These are phyloP conservation scores for Channa striata DNA, from an alignment of 2,797 vertebrate species.

Conservation along the genomic window DNA sequence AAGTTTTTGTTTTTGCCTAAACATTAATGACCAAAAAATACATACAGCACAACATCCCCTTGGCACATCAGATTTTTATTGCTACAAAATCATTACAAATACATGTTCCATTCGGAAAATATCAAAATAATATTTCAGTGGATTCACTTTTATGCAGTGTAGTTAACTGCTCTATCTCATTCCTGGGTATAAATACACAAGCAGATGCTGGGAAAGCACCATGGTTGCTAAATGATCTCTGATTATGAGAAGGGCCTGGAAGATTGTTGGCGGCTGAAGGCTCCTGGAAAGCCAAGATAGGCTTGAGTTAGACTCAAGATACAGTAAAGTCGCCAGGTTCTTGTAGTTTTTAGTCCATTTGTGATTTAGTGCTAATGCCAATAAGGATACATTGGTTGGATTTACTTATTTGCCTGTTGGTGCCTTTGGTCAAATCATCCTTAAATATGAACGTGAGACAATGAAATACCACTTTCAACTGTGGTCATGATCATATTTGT, in stretches of 20 bases:
- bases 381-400: neutral
- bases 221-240: constrained; percentile 75
- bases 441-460: neutral
- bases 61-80: neutral
- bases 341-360: neutral
- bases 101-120: neutral
- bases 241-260: constrained; percentile 76
- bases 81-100: neutral
- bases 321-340: constrained; percentile 61
- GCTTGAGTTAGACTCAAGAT: constrained; percentile 48
- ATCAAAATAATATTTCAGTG: neutral
- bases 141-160: constrained; percentile 34
- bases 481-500: constrained; percentile 40
- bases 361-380: neutral
- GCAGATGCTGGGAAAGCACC: constrained; percentile 84
- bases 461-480: neutral
- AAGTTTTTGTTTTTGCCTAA: neutral
- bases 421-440: neutral
- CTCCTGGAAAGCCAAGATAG: constrained; percentile 66
- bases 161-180: constrained; percentile 45
- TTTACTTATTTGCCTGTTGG: no score
- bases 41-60: accelerated
- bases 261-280: constrained; percentile 67
- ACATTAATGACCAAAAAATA: neutral
- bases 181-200: constrained; percentile 80